Conservation (phyloP, 30 jellyfish, hydroid and myxozoan genomes). For the Aurelia aurita region DNA sequence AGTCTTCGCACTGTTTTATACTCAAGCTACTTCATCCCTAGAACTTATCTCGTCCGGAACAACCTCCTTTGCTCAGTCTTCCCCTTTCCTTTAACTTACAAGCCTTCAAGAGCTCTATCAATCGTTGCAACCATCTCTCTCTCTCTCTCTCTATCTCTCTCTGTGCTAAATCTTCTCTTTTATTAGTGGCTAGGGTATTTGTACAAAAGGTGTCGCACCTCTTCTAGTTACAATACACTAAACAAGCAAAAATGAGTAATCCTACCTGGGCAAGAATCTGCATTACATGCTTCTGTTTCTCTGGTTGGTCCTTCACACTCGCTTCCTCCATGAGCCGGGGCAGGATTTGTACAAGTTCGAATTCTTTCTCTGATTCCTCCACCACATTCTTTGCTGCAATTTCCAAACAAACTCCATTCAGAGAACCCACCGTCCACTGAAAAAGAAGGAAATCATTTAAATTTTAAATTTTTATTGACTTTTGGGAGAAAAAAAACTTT, state of each 20-base stretch:
- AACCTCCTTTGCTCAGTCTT: no score
- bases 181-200: neutral
- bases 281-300: conserved; percentile 23
- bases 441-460: neutral
- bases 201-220: neutral
- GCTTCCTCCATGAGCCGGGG: conserved; percentile 63
- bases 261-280: conserved; percentile 55
- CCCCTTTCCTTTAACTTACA: no score
- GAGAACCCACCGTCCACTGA: conserved; percentile 68
- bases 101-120: no score
- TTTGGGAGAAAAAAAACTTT: neutral
- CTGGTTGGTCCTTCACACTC: conserved; percentile 45
- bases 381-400: conserved; percentile 63
- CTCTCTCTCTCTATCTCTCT: no score
- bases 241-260: neutral
- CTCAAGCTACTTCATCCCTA: no score
- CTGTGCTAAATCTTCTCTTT: no score
- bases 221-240: neutral
- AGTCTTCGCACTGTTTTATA: no score
- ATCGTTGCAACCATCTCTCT: no score
- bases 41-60: no score
- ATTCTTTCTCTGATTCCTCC: conserved; percentile 46
- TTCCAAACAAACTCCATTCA: conserved; percentile 60
- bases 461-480: neutral
- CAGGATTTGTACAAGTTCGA: conserved; percentile 52